Percentiles rank a stretch among this genome's conserved stretches.
Evolutionary conservation across 2,888 invertebrate genomes (phyloP).

Genomic region (Pycnomerus fuliginosus): DNA sequence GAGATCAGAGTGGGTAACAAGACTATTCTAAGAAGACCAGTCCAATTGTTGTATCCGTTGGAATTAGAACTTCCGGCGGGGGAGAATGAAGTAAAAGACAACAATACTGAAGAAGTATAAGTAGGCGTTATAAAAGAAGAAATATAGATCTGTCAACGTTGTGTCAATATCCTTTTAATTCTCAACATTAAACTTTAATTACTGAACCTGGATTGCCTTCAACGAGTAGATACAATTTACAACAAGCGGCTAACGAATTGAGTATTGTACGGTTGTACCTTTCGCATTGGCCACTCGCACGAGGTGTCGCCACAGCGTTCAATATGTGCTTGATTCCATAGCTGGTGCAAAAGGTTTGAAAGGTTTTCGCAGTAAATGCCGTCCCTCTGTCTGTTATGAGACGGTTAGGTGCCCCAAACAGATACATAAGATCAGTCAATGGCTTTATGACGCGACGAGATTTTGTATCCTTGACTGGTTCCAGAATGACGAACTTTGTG

Average conservation of each 20-base stretch:
- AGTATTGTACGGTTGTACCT: conserved; percentile 11
- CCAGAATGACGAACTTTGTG: conserved; percentile 34
- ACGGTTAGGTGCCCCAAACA: conserved; percentile 31
- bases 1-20: no score
- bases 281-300: conserved; percentile 17
- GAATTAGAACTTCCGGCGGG: no score
- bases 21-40: no score
- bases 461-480: conserved; percentile 28
- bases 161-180: no score
- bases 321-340: conserved; percentile 21
- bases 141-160: no score
- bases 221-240: no score
- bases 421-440: conserved; percentile 21
- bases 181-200: no score
- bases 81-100: no score
- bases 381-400: conserved; percentile 21
- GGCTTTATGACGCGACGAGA: conserved; percentile 20
- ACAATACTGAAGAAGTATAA: no score
- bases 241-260: conserved; percentile 3
- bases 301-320: conserved; percentile 16
- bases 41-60: no score
- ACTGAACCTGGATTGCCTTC: no score
- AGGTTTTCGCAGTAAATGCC: conserved; percentile 22
- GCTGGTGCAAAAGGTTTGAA: conserved; percentile 14
- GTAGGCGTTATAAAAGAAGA: no score